Evolutionary conservation across 2,113 vertebrate species (phyloP), one percentile per base, ranked within the genome.

Genomic region (Puntigrus tetrazona): DNA sequence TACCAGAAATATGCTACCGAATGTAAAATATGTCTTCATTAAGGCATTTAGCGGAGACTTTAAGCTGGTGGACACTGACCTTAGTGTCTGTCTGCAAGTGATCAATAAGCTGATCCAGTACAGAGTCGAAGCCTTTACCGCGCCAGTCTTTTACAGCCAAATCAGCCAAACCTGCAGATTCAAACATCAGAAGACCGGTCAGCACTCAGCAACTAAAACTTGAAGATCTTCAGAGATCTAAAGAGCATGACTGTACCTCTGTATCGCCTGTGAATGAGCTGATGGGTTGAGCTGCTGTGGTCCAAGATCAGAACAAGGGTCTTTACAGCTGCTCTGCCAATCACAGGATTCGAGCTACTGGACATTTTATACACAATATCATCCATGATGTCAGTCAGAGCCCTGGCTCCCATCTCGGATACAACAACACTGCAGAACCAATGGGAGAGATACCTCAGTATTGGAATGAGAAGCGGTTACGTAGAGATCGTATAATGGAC

Each of bases 321-420:
- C 85, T 93, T 96, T 86, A 95, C 79, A n/a, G 95, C 94, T 84
- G 93, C 91, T 81, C 78, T 93, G 91, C 97, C 96, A 87, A 96
- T 91, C 2, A 89, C 91, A 34, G 95, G 90, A 89, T 96, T 95
- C 55, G 91, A 87, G 82, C 94, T 95, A 90, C 95, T 94, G 0
- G 96, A 96, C 90, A 98, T 93, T 86, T 96, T 97, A 91, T 96
- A 95, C 88, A 98, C 91, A 41, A 96, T 91, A 83, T 98, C 97
- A 88, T 98, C 96, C 86, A 97, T 93, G 89, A 99, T 89, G 84
- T 93, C 89, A 80, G 94, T 91, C 78, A 96, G 84, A 1, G 88
- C 90, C 87, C 94, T 90, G 10, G 92, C 90, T 5, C 88, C 91
- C 89, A 97, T 87, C 61, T 91, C 87, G 9, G 93, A 91, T 78